Conservation (phyloP, 2,888 invertebrate genomes). For the Invenusta paracnida region DNA sequence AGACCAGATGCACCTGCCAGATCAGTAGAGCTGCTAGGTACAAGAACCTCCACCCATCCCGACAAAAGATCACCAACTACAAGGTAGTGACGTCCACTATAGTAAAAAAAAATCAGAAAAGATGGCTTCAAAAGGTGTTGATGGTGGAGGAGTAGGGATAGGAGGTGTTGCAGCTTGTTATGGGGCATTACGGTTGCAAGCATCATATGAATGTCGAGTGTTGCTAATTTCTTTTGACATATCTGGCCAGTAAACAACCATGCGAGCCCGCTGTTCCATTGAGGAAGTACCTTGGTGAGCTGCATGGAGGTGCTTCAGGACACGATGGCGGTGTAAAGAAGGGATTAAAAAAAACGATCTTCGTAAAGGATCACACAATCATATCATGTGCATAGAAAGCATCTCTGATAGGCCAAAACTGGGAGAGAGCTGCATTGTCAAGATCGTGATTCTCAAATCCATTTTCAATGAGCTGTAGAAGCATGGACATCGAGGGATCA, state of each 20-base stretch:
- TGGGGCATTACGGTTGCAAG: not conserved
- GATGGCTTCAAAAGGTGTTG: constrained; percentile 22
- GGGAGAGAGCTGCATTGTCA: not conserved
- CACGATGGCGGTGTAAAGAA: not conserved
- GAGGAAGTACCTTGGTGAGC: constrained; percentile 11
- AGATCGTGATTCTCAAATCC: not conserved
- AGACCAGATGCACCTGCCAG: not conserved
- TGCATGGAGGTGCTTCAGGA: not conserved
- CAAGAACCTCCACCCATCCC: constrained; percentile 10
- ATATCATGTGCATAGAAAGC: not conserved
- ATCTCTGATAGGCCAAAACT: not conserved
- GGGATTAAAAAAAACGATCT: not conserved
- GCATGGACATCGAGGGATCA: not conserved
- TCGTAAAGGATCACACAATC: not conserved
- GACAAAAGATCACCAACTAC: not conserved
- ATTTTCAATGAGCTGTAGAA: not conserved
- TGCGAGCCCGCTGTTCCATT: constrained; percentile 10
- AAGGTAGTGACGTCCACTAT: not conserved
- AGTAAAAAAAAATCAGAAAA: not conserved
- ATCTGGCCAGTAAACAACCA: not conserved
- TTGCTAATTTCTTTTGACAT: not conserved
- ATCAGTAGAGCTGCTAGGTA: not conserved
- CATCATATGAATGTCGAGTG: not conserved
- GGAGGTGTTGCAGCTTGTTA: not conserved
- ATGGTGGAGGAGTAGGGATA: not conserved